phyloP scores from a whole-genome alignment of 2,797 vertebrate species.

The Triplophysa bombifrons region DNA sequence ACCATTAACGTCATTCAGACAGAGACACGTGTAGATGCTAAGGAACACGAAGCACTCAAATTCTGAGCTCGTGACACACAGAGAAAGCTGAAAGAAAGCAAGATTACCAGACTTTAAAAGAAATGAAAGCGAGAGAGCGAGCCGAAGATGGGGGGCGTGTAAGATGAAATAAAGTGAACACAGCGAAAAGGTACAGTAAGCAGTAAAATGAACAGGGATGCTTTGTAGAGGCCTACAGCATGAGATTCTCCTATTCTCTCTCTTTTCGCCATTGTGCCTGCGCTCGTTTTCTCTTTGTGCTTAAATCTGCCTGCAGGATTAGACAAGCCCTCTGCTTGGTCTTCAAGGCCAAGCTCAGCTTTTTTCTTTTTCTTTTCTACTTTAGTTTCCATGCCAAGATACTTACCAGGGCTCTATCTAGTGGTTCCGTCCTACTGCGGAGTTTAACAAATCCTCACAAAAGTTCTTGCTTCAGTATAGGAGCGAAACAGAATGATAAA shows the following conservation, averaged over 20 bases:
- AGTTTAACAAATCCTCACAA: constrained; percentile 69
- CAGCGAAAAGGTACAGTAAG: constrained; percentile 10
- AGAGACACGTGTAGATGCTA: constrained; percentile 37
- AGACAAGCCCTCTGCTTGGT: constrained; percentile 65
- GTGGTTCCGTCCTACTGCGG: constrained; percentile 56
- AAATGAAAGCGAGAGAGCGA: constrained; percentile 22
- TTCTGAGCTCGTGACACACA: constrained; percentile 7
- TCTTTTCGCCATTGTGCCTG: constrained; percentile 48
- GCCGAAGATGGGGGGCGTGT: constrained; percentile 28
- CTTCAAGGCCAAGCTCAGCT: constrained; percentile 63
- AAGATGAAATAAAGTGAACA: constrained; percentile 32
- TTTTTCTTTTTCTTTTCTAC: constrained; percentile 54
- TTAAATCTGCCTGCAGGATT: constrained; percentile 73
- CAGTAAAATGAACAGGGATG: constrained; percentile 21
- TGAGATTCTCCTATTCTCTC: constrained; percentile 52
- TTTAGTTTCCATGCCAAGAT: constrained; percentile 67
- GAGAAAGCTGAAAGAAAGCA: constrained; percentile 40
- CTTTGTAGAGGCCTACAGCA: constrained; percentile 57
- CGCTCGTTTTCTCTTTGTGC: constrained; percentile 62
- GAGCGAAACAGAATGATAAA: constrained; percentile 44
- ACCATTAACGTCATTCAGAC: constrained; percentile 50
- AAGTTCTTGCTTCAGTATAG: constrained; percentile 52
- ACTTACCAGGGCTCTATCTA: constrained; percentile 65
- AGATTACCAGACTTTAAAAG: constrained; percentile 30
- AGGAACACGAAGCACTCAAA: constrained; percentile 42